These are phyloP conservation scores for Rhinichthys osculus DNA, from an alignment of 2,797 vertebrate genomes.

Conservation along the genomic window DNA sequence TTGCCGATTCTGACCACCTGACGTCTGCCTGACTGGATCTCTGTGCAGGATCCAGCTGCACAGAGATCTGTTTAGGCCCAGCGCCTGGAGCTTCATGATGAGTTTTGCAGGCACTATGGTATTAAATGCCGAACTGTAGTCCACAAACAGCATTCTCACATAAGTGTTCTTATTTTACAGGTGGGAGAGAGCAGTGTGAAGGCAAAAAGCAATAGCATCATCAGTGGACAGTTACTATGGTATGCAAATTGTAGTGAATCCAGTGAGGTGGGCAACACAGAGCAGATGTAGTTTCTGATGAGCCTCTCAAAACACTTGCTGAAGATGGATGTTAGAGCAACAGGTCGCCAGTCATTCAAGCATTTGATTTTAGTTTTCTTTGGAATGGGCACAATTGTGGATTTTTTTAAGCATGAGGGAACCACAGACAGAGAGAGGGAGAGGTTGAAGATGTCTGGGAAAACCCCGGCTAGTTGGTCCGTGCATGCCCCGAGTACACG, in stretches of 20 bases:
- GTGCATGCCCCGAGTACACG: too few relatives aligned
- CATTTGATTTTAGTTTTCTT: neutral
- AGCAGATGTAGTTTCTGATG: neutral
- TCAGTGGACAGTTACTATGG: neutral
- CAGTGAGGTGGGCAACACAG: neutral
- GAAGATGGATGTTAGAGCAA: neutral
- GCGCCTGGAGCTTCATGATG: too few relatives aligned
- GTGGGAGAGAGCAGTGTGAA: neutral
- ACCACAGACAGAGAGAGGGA: too few relatives aligned
- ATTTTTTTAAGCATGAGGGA: too few relatives aligned
- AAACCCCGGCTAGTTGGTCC: too few relatives aligned
- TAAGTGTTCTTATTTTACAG: neutral
- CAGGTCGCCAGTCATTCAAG: neutral
- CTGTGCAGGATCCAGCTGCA: too few relatives aligned
- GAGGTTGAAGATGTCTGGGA: neutral
- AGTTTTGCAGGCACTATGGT: neutral
- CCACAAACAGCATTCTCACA: neutral
- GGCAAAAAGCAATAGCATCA: neutral
- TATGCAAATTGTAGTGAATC: neutral
- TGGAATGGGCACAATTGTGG: neutral
- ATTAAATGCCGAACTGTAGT: neutral
- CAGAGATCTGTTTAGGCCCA: too few relatives aligned
- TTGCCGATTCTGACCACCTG: too few relatives aligned
- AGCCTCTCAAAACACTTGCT: neutral
- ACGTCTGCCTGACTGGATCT: too few relatives aligned